Evolutionary conservation across 2,888 invertebrate species (phyloP).

Genomic region (Subacronicta megacephala): DNA sequence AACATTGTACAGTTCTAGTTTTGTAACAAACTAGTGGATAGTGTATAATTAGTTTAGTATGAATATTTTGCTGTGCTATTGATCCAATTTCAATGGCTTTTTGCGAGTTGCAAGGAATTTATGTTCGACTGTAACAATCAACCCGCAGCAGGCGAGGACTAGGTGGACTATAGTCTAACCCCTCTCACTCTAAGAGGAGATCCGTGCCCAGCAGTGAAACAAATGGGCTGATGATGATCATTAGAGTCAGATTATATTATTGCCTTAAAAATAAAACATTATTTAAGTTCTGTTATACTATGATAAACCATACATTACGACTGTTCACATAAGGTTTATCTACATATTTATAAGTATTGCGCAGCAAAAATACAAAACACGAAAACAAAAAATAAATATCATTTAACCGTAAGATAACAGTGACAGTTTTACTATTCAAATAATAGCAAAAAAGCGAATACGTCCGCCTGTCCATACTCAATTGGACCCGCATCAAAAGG

Average conservation of each 20-base stretch:
- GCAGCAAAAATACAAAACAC: conserved; percentile 58
- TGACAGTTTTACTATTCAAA: conserved; percentile 87
- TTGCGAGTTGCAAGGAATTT: not conserved
- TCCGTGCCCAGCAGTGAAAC: too few relatives aligned
- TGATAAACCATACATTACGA: not conserved
- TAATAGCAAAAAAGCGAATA: conserved; percentile 86
- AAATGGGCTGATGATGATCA: too few relatives aligned
- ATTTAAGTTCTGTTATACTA: too few relatives aligned
- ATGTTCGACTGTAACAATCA: too few relatives aligned
- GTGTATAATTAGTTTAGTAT: conserved; percentile 69
- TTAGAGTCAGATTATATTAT: too few relatives aligned
- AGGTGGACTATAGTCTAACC: too few relatives aligned
- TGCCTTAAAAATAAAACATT: too few relatives aligned
- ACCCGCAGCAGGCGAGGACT: too few relatives aligned
- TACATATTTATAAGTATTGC: conserved; percentile 32
- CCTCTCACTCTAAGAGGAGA: too few relatives aligned
- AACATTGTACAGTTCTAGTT: conserved; percentile 78
- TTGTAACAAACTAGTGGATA: conserved; percentile 64
- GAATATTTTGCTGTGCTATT: conserved; percentile 56
- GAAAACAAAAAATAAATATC: conserved; percentile 78
- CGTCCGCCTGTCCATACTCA: conserved; percentile 84
- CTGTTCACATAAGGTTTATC: conserved; percentile 13
- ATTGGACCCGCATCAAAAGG: conserved; percentile 88
- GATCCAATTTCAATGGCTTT: not conserved
- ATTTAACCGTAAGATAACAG: conserved; percentile 76